Evolutionary conservation across 2,113 vertebrate genomes (phyloP), one percentile per base, ranked within the genome.

Genomic region (Ancistrus triradiatus): DNA sequence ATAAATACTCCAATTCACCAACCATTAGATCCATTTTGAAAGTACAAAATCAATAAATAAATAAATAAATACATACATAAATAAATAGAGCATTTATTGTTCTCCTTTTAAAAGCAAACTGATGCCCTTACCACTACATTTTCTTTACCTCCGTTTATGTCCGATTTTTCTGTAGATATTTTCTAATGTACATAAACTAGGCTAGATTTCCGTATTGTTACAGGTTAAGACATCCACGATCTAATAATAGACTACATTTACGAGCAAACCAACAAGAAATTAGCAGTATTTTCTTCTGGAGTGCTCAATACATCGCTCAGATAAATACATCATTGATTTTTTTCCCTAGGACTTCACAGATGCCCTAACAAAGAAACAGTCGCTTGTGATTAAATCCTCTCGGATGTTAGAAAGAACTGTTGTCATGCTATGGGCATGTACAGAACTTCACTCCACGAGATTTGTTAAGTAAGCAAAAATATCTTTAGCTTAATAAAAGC

Each of bases 31-130:
- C 77, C 73, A 38, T 74, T 74, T 60, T 61, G 70, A 66, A 21
- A 51, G 11, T 67, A 50, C 40, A 40, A 80, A 74, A 78, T 74
- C 77, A 81, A 59, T 77, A 70, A 74, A 83, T 79, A 80, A 75
- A 83, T 82, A 81, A 77, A 86, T 80, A 81, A n/a, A n/a, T n/a
- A n/a, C n/a, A n/a, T n/a, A n/a, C n/a, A n/a, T n/a, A n/a, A n/a
- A n/a, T n/a, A n/a, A n/a, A n/a, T n/a, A n/a, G n/a, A n/a, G n/a
- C n/a, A n/a, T n/a, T n/a, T n/a, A n/a, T n/a, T n/a, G n/a, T n/a
- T 77, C 83, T 75, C 76, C 53, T 78, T 71, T 25, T n/a, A n/a
- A 1, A 24, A 38, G 47, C 33, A 35, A 38, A 44, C 9, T 18
- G 48, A 64, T 22, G 52, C 27, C 28, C 48, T 63, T 40, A 60